A percentile compares a stretch with the other conserved stretches of the same genome.
These are phyloP conservation scores for Anastrepha ludens DNA, from an alignment of 1,140 invertebrate species.

Conservation along the genomic window DNA sequence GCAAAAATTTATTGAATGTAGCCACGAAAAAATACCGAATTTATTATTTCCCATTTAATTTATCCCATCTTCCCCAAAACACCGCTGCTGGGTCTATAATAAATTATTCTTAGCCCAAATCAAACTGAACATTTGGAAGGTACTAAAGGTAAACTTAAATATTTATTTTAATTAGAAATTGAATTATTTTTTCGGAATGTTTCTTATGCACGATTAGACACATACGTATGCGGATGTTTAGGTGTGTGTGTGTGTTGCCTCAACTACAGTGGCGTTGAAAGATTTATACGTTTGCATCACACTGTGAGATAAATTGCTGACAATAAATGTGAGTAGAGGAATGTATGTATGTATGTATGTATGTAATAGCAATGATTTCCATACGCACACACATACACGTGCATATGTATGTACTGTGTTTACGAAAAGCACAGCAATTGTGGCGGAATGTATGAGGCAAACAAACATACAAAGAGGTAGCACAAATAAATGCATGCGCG, in stretches of 20 bases:
- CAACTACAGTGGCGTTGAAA: slow-evolving; percentile 62
- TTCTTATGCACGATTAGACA: slow-evolving; percentile 27
- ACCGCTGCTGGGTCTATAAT: neutral
- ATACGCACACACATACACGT: neutral
- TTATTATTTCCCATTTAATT: slow-evolving; percentile 8
- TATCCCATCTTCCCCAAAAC: neutral
- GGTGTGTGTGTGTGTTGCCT: slow-evolving; percentile 33
- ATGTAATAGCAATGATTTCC: slow-evolving; percentile 6
- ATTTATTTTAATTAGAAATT: slow-evolving; percentile 72
- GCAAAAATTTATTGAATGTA: neutral
- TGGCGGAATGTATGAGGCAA: slow-evolving; percentile 29
- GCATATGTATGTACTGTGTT: neutral
- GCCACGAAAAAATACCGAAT: neutral
- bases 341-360: neutral
- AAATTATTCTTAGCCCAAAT: slow-evolving; percentile 51
- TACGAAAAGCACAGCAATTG: neutral
- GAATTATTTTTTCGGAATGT: slow-evolving; percentile 64
- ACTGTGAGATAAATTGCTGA: slow-evolving; percentile 72
- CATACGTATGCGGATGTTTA: neutral
- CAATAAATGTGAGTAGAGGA: slow-evolving; percentile 58
- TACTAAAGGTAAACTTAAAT: slow-evolving; percentile 63
- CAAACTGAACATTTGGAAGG: slow-evolving; percentile 9
- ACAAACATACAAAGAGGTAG: neutral
- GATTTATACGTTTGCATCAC: slow-evolving; percentile 73
- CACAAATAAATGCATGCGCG: slow-evolving; percentile 5